phyloP scores from a whole-genome alignment of 1,140 invertebrate genomes.

The Drosophila saltans region DNA sequence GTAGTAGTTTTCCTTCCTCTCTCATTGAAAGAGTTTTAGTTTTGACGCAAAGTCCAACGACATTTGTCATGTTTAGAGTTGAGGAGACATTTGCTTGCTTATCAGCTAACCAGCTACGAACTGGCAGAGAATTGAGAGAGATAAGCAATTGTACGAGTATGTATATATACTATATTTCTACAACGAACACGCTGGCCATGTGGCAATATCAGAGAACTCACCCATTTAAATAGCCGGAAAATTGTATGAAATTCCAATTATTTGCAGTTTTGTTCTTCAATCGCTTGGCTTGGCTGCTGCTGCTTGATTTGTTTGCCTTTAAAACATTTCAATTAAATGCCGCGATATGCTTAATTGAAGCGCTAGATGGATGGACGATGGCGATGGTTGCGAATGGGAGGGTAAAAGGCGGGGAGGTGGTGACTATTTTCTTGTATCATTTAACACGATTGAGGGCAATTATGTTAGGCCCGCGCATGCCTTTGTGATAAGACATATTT shows the following conservation, averaged over 20 bases:
- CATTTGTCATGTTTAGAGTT: conserved; percentile 18
- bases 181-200: conserved; percentile 46
- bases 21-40: neutral
- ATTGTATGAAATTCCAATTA: conserved; percentile 43
- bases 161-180: no score
- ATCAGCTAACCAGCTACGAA: conserved; percentile 50
- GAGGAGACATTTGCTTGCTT: conserved; percentile 46
- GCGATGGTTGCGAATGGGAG: neutral
- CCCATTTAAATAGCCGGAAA: conserved; percentile 23
- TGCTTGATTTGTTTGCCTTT: conserved; percentile 55
- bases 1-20: neutral
- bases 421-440: conserved; percentile 49
- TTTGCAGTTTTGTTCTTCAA: conserved; percentile 34
- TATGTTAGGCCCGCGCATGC: conserved; percentile 38
- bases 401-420: conserved; percentile 42
- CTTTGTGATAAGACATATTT: conserved; percentile 51
- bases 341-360: conserved; percentile 65
- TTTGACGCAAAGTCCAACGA: conserved; percentile 1
- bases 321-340: conserved; percentile 71
- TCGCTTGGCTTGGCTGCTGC: conserved; percentile 10
- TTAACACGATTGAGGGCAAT: conserved; percentile 70
- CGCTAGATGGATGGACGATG: neutral
- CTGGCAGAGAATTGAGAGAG: conserved; percentile 21
- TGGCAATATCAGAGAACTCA: conserved; percentile 57
- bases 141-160: conserved; percentile 44